Base-by-base conservation (phyloP, 2,797 vertebrate genomes). In the Astyanax mexicanus region DNA sequence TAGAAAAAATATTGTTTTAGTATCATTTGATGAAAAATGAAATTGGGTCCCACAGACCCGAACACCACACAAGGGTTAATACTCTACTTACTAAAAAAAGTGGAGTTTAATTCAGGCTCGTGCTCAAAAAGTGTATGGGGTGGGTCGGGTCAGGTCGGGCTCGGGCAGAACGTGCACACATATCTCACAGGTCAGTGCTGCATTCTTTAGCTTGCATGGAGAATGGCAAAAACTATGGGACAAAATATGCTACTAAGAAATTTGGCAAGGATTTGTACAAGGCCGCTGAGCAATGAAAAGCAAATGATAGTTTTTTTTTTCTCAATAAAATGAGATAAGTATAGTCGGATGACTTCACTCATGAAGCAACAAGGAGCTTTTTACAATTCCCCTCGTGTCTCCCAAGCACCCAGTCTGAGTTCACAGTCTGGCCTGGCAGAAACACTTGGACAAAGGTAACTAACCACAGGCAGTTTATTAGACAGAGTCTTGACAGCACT, bases 391-490 rank as follows among this genome's bases (percentile, higher is more conserved):
- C 44, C 42, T 65, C 25, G 6, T 69, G 40, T 55, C 71, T 42
- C 57, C 40, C 19, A 69, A 12, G 51, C 67, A 52, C 57, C 57
- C 23, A 11, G 73, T 55, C 52, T 54, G 44, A 65, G 42, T 3
- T 37, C 17, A 37, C 45, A 32, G 42, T 35, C 51, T 70, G 54
- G 52, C 21, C 32, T 44, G 52, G 60, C 49, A 72, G 45, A 37
- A 57, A 25, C 13, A 38, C 55, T 58, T 55, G 62, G 45, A 74
- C 54, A 72, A 54, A 12, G 42, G 57, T 54, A 60, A 79, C 60
- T 42, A 37, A 37, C 57, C 62, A 67, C 23, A 68, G 67, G 67
- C 23, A 68, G 67, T 45, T 49, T 44, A 52, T 68, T 19, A 66
- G 7, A 27, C 13, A 38, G 27, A 42, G 11, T 32, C 21, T 9